Evolutionary conservation across 2,113 vertebrate species (phyloP), one percentile per base, ranked within the genome.

Genomic region (Misgurnus mizolepis): DNA sequence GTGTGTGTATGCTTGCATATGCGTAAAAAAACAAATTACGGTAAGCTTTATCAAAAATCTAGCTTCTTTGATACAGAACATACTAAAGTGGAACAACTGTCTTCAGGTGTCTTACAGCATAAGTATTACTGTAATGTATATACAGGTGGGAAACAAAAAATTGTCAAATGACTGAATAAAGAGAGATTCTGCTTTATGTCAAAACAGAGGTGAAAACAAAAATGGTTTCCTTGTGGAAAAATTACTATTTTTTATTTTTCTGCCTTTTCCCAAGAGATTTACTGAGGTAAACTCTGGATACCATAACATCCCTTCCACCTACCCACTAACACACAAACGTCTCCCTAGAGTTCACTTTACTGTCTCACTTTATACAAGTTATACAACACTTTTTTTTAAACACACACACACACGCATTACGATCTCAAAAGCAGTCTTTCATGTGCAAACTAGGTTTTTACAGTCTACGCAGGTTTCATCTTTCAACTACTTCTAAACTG

Each of bases 351-450:
- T 64, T 76, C 73, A 64, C 60, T 74, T 74, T 74, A 41, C 55
- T 73, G n/a, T 2, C 10, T 64, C 34, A 60, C 69, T 80, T 80
- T 80, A 69, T 65, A 73, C 45, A 80, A 55, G 56, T 65, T 80
- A 22, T 41, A 41, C 34, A 73, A 67, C 65, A 68, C 50, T 47
- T 47, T 41, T 17, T 3, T 0, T 14, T 6, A 2, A 4, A 18
- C n/a, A 4, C 49, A 15, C 50, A 11, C 77, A 15, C 66, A 5
- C 39, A 0, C 40, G 22, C 55, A 45, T 4, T 9, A 41, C 12
- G 12, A 5, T 41, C 53, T 70, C 45, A 76, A 50, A 64, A 15
- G 22, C 60, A 34, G 9, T 27, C 58, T 76, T 76, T 76, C 60
- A 76, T 34, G 43, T 76, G 73, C 73, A 76, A 76, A 76, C 43